Evolutionary conservation across 2,888 invertebrate genomes (phyloP).

Genomic region (Conomelus anceps): DNA sequence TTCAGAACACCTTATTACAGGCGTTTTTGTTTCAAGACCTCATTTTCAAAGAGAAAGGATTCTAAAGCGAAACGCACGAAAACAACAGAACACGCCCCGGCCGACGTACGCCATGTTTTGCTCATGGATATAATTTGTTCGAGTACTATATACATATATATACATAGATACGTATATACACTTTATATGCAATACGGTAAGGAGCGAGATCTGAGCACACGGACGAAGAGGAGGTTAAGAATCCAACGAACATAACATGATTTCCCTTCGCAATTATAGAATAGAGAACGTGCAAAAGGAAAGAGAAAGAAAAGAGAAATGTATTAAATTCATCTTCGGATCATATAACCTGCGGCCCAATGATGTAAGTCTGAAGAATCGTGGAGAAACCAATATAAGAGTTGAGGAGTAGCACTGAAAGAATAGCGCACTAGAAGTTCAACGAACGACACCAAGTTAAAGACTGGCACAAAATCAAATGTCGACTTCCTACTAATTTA

Average conservation of each 20-base stretch:
- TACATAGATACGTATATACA: too few relatives aligned
- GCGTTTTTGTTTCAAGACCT: neutral
- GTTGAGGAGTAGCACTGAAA: neutral
- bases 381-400: neutral
- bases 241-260: neutral
- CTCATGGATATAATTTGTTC: neutral
- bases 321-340: neutral
- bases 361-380: neutral
- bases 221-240: neutral
- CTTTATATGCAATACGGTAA: too few relatives aligned
- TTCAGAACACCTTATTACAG: neutral
- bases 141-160: neutral
- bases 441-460: neutral
- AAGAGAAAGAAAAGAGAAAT: neutral
- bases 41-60: neutral
- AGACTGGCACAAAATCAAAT: too few relatives aligned
- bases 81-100: neutral
- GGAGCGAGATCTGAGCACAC: neutral
- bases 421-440: neutral
- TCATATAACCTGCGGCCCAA: neutral
- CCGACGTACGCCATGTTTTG: neutral
- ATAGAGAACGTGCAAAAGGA: neutral
- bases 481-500: too few relatives aligned
- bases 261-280: neutral
- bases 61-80: neutral